These are phyloP conservation scores for Meleagris gallopavo DNA, from an alignment of 2,113 vertebrate species.

Conservation along the genomic window DNA sequence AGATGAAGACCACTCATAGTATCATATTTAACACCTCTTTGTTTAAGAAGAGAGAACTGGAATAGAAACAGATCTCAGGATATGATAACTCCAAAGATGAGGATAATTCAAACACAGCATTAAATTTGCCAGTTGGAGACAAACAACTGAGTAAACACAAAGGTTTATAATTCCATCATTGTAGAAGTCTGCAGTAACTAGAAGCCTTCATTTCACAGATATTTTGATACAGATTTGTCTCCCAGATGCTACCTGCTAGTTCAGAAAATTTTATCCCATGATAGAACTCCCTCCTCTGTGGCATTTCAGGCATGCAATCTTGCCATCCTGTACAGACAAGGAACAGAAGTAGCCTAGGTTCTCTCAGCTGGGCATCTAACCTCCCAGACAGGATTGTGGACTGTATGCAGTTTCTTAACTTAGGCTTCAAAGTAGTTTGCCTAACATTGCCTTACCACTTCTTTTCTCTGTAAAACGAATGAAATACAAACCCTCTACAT, in stretches of 20 bases:
- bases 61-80: background rate
- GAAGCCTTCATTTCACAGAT: background rate
- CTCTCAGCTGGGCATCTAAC: background rate
- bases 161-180: background rate
- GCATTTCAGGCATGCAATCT: background rate
- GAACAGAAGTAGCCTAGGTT: background rate
- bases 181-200: background rate
- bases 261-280: background rate
- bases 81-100: background rate
- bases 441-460: background rate
- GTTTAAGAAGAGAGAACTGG: background rate
- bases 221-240: background rate
- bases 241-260: background rate
- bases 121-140: background rate
- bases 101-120: background rate
- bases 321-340: background rate
- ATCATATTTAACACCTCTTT: background rate
- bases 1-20: background rate
- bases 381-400: background rate
- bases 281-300: background rate
- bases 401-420: background rate
- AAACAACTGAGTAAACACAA: background rate
- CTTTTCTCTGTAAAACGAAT: background rate
- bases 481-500: background rate
- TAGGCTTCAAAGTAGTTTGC: background rate